These are phyloP conservation scores for Macrophya annulata DNA, from an alignment of 2,888 invertebrate species.

Conservation along the genomic window DNA sequence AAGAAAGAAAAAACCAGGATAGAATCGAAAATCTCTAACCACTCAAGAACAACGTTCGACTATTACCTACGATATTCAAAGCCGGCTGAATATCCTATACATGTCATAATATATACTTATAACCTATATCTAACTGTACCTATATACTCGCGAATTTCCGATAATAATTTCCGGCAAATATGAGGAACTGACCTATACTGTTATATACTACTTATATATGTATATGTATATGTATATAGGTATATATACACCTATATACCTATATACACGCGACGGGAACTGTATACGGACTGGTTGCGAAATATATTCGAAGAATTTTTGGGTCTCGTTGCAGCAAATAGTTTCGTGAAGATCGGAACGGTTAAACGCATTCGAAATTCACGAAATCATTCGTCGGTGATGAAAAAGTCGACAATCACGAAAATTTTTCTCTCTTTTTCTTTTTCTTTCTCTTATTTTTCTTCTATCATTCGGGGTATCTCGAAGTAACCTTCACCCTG, in stretches of 20 bases:
- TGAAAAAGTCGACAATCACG: too few relatives aligned
- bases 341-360: background rate
- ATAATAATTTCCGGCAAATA: background rate
- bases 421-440: background rate
- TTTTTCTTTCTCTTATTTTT: background rate
- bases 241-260: too few relatives aligned
- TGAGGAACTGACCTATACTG: background rate
- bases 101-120: too few relatives aligned
- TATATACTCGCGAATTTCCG: background rate
- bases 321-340: background rate
- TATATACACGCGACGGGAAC: background rate
- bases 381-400: too few relatives aligned
- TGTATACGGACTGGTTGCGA: background rate
- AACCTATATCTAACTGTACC: background rate
- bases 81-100: background rate
- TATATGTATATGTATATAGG: too few relatives aligned
- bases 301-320: background rate
- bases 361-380: too few relatives aligned
- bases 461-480: background rate
- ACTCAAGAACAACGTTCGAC: background rate
- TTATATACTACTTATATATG: too few relatives aligned
- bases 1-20: too few relatives aligned
- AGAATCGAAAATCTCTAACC: conserved; percentile 4
- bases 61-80: background rate
- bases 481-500: background rate